These are phyloP conservation scores for Eilema griseolum DNA, from an alignment of 2,888 invertebrate genomes.

Conservation along the genomic window DNA sequence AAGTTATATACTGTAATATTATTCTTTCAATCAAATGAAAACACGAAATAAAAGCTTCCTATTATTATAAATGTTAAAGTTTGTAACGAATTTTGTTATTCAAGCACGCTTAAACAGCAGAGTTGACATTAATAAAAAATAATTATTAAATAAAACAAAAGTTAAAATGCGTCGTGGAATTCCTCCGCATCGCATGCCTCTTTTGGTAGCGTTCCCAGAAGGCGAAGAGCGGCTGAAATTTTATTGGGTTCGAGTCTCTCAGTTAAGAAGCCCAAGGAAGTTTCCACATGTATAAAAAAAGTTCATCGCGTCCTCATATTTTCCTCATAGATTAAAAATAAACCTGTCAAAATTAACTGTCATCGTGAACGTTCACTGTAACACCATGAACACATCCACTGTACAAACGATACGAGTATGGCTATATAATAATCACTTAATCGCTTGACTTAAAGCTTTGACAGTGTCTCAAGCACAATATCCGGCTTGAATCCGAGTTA, in stretches of 20 bases:
- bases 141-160: no score
- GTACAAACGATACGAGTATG: slow-evolving; percentile 9
- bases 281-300: background rate
- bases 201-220: no score
- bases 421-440: slow-evolving; percentile 39
- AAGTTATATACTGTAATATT: background rate
- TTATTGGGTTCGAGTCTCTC: no score
- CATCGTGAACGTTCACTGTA: background rate
- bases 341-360: background rate
- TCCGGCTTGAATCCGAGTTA: slow-evolving; percentile 48
- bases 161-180: no score
- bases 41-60: no score
- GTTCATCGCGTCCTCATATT: background rate
- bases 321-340: slow-evolving; percentile 15
- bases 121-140: no score
- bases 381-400: slow-evolving; percentile 1
- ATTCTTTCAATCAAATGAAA: background rate
- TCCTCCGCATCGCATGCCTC: no score
- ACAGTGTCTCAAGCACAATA: slow-evolving; percentile 49
- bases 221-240: no score
- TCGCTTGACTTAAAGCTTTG: slow-evolving; percentile 42
- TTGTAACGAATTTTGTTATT: no score
- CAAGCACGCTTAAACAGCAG: no score
- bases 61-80: no score
- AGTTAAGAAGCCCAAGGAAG: background rate